Base-by-base conservation (phyloP, 2,888 invertebrate species). In the Phaedon cochleariae region DNA sequence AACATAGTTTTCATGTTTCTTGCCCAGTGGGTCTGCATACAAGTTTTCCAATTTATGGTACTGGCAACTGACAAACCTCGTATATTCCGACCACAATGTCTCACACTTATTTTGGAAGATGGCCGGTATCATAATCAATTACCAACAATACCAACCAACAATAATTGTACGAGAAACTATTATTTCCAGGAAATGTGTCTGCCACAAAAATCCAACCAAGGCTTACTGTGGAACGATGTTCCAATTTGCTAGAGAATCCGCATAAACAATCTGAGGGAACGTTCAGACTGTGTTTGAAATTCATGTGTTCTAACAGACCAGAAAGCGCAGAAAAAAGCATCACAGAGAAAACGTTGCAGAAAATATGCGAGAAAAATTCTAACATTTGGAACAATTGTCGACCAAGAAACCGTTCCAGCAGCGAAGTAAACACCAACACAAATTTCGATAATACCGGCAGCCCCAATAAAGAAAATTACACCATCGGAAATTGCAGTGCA, bases 371-470 rank as follows among this genome's bases (percentile, higher is more conserved):
- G n/a, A 62, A 54, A 58, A 57, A 61, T 17, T 57, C 60, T 22
- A 21, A 57, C 15, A 15, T 51, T 61, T 53, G 54, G 62, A 68
- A 61, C 57, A 18, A 67, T 57, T 58, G 51, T 51, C 49, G 31
- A 34, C 48, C 37, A 34, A 60, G 64, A 62, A 64, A 65, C 59
- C 60, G 22, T 41, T 41, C 41, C 15, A 41, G n/a, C 52, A 55
- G 64, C 48, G 53, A n/a, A 53, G 59, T 65, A 65, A 66, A 71
- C 68, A 66, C 45, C 49, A 48, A 62, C 62, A 64, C 68, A 66
- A 64, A 71, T 64, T 61, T 29, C 41, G 53, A 51, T 55, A 53
- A 29, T 21, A 55, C 34, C 55, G 15, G 41, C 41, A 12, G 12
- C 15, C 48, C 59, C 22, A 51, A 64, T 64, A 62, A 69, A 62